Evolutionary conservation across 2,113 vertebrate species (phyloP).

Genomic region (Orientallactaga bullata): DNA sequence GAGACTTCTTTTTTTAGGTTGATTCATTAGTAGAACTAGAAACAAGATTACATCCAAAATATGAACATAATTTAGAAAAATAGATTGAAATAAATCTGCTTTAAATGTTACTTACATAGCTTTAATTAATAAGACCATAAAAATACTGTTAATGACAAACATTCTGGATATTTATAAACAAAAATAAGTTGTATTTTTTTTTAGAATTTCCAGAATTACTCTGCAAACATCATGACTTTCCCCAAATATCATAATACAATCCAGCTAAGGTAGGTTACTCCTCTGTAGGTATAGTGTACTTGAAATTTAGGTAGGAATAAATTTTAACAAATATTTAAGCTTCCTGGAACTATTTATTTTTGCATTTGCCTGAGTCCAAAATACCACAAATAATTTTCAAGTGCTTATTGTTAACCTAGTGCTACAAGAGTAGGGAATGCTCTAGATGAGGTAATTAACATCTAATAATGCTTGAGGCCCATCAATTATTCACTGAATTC

Average conservation of each 20-base stretch:
- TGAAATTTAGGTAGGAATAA: background rate
- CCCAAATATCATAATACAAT: background rate
- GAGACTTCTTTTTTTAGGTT: background rate
- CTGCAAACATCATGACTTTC: background rate
- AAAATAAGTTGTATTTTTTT: background rate
- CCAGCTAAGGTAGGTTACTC: background rate
- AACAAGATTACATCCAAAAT: background rate
- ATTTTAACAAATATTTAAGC: background rate
- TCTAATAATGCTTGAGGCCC: background rate
- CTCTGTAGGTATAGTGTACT: background rate
- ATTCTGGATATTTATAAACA: background rate
- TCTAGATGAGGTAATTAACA: background rate
- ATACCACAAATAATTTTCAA: background rate
- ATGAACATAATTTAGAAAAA: background rate
- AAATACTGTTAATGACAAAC: background rate
- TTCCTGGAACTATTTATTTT: background rate
- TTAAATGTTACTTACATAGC: background rate
- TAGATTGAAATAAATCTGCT: background rate
- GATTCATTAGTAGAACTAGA: background rate
- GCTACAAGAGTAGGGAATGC: background rate
- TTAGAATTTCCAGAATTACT: background rate
- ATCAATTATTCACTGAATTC: background rate
- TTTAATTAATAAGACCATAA: background rate
- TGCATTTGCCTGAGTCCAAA: background rate
- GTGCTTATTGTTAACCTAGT: background rate